phyloP scores from a whole-genome alignment of 1,140 invertebrate species.

The Pachypeltis micranthus region DNA sequence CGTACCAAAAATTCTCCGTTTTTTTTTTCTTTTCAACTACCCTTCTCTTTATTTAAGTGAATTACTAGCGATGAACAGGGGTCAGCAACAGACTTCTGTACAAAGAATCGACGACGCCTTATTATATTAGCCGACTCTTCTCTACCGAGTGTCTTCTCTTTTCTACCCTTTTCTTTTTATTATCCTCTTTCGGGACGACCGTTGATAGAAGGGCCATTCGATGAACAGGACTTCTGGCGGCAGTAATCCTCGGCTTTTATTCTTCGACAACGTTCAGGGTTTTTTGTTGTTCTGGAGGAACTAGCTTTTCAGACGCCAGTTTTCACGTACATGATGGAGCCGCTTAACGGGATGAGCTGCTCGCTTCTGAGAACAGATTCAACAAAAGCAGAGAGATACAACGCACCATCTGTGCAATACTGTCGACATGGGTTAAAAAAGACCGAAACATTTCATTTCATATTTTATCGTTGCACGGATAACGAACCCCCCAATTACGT shows the following conservation, averaged over 20 bases:
- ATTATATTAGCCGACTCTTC: too few species aligned
- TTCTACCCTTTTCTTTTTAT: background rate
- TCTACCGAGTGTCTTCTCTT: background rate
- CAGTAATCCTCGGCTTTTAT: background rate
- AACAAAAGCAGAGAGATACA: too few species aligned
- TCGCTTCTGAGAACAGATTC: too few species aligned
- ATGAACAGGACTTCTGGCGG: background rate
- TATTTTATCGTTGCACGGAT: too few species aligned
- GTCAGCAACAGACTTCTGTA: background rate
- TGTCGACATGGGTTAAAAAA: too few species aligned
- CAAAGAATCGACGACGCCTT: background rate
- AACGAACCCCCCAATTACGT: too few species aligned
- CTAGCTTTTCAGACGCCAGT: too few species aligned
- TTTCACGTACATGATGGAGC: too few species aligned
- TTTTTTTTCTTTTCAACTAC: background rate
- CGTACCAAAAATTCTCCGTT: background rate
- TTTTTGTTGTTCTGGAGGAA: too few species aligned
- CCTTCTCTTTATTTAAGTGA: background rate
- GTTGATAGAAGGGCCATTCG: background rate
- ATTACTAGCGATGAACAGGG: background rate
- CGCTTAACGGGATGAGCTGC: too few species aligned
- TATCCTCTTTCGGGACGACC: background rate
- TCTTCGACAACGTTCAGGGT: background rate
- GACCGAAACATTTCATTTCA: too few species aligned
- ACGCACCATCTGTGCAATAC: too few species aligned